Percentiles rank a stretch among this genome's conserved stretches.
Conservation (phyloP, 2,888 invertebrate species). For the Portevinia maculata region DNA sequence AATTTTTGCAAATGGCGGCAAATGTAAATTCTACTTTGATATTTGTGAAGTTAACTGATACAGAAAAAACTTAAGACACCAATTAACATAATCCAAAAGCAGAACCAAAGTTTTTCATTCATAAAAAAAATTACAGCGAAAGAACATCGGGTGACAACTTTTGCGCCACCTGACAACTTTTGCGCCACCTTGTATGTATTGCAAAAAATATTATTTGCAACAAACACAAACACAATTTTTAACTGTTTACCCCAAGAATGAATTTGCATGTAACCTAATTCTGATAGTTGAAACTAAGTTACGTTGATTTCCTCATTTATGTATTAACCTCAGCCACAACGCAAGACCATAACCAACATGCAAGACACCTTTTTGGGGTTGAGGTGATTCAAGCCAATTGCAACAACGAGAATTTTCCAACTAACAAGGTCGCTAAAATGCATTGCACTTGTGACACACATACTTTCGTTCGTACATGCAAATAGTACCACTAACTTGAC, state of each 20-base stretch:
- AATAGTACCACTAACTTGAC: not conserved
- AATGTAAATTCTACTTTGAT: too few species aligned
- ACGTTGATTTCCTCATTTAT: slow-evolving; percentile 27
- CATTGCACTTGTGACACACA: slow-evolving; percentile 29
- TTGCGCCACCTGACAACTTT: too few species aligned
- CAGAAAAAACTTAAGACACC: too few species aligned
- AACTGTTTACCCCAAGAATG: not conserved
- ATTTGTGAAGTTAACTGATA: too few species aligned
- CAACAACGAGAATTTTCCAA: slow-evolving; percentile 26
- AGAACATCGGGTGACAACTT: too few species aligned
- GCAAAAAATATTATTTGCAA: too few species aligned
- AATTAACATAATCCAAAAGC: too few species aligned
- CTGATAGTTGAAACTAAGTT: slow-evolving; percentile 19
- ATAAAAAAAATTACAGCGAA: too few species aligned
- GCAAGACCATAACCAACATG: slow-evolving; percentile 18
- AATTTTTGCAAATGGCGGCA: too few species aligned
- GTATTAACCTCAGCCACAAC: slow-evolving; percentile 29
- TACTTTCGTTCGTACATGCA: not conserved
- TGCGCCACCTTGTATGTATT: too few species aligned
- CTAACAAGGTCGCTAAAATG: slow-evolving; percentile 36
- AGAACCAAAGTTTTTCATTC: too few species aligned
- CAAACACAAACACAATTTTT: too few species aligned
- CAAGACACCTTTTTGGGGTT: slow-evolving; percentile 23
- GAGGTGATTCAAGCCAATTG: slow-evolving; percentile 3
- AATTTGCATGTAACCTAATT: slow-evolving; percentile 26